Evolutionary conservation across 2,888 invertebrate genomes (phyloP).

Genomic region (Trachelus tabidus): DNA sequence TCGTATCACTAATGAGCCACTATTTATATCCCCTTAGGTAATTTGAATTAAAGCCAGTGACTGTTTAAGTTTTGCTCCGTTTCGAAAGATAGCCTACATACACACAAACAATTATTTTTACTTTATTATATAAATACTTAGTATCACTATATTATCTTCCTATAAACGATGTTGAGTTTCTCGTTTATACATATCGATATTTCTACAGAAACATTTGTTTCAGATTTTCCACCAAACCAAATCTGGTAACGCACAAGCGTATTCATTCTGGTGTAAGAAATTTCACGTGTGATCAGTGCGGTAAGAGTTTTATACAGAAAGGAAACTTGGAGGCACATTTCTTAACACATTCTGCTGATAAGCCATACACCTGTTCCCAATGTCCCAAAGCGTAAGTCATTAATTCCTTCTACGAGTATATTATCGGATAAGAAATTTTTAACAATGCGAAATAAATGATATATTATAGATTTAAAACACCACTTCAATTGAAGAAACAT

Average conservation of each 20-base stretch:
- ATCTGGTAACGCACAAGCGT: conserved; percentile 70
- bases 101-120: background rate
- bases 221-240: conserved; percentile 70
- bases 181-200: no score
- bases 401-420: conserved; percentile 1
- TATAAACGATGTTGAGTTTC: background rate
- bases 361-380: conserved; percentile 67
- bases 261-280: conserved; percentile 70
- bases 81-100: background rate
- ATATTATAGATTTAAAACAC: conserved; percentile 68
- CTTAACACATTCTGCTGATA: conserved; percentile 69
- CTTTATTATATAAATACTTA: background rate
- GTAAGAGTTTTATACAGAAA: conserved; percentile 72
- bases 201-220: background rate
- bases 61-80: background rate
- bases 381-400: conserved; percentile 67
- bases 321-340: conserved; percentile 71
- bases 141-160: background rate
- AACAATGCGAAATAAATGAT: background rate
- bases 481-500: conserved; percentile 70
- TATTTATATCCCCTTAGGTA: background rate
- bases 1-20: no score
- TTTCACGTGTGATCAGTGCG: conserved; percentile 71
- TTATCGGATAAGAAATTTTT: background rate
- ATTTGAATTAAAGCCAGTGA: background rate